Percentiles rank a stretch among this genome's conserved stretches.
Conservation (phyloP, 2,888 invertebrate species). For the Mythimna pallens region DNA sequence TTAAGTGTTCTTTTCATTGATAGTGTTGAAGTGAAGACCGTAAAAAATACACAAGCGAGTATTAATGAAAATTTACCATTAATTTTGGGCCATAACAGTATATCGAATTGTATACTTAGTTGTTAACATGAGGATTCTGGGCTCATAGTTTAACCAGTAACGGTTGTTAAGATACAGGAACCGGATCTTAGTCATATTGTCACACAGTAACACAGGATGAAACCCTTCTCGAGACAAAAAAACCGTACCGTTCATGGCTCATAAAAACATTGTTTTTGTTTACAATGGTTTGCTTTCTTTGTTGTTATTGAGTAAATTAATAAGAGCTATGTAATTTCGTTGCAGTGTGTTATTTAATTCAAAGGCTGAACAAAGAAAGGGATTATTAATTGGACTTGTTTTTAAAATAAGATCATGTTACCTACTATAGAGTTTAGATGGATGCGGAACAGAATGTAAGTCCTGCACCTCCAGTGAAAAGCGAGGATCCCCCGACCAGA, state of each 20-base stretch:
- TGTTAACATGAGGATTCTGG: neutral
- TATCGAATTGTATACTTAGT: neutral
- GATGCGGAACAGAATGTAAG: too few species aligned
- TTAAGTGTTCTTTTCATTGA: too few species aligned
- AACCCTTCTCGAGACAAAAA: slow-evolving; percentile 30
- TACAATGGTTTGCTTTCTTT: slow-evolving; percentile 36
- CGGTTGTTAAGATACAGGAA: slow-evolving; percentile 27
- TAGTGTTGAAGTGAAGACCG: too few species aligned
- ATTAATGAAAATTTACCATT: too few species aligned
- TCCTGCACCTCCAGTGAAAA: too few species aligned
- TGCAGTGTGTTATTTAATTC: slow-evolving; percentile 44
- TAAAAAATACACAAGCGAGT: too few species aligned
- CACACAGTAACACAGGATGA: slow-evolving; percentile 25
- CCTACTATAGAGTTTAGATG: too few species aligned
- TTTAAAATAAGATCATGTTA: too few species aligned
- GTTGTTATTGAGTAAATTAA: slow-evolving; percentile 40
- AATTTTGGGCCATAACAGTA: neutral
- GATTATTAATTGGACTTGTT: neutral
- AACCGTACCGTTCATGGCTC: slow-evolving; percentile 45
- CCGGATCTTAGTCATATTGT: slow-evolving; percentile 28
- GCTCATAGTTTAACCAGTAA: neutral
- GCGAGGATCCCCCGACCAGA: too few species aligned
- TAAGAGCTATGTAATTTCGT: slow-evolving; percentile 36
- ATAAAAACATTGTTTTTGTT: slow-evolving; percentile 53
- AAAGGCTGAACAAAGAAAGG: slow-evolving; percentile 8